These are phyloP conservation scores for Dermolepida albohirtum DNA, from an alignment of 2,888 invertebrate species.

Conservation along the genomic window DNA sequence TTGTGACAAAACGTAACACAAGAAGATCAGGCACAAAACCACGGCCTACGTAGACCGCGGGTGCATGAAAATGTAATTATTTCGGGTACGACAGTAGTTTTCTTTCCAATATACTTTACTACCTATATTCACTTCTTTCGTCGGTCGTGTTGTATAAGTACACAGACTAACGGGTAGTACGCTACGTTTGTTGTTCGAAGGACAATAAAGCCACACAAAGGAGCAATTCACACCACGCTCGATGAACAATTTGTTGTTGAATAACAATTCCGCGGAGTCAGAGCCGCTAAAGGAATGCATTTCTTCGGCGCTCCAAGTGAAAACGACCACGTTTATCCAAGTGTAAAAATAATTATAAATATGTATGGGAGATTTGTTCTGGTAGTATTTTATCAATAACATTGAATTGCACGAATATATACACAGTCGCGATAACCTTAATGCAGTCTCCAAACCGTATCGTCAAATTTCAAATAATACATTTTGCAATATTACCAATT, in stretches of 20 bases:
- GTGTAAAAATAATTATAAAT: constrained; percentile 26
- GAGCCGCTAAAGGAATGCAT: constrained; percentile 10
- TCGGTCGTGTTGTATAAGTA: constrained; percentile 3
- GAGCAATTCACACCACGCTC: constrained; percentile 18
- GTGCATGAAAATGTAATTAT: constrained; percentile 46
- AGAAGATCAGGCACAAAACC: constrained; percentile 16
- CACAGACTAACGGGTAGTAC: constrained; percentile 6
- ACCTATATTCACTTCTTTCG: background rate
- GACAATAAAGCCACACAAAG: constrained; percentile 37
- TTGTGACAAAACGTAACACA: constrained; percentile 46
- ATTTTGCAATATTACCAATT: too few species aligned
- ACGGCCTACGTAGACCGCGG: constrained; percentile 18
- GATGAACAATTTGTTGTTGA: constrained; percentile 27
- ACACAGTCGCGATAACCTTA: too few species aligned
- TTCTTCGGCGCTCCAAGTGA: constrained; percentile 3
- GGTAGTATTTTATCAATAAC: constrained; percentile 6
- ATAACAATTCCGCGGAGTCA: constrained; percentile 14
- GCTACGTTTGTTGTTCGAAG: constrained; percentile 20
- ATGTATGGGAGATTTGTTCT: background rate
- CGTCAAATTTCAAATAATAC: too few species aligned
- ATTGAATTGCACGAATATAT: background rate
- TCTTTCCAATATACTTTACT: constrained; percentile 18
- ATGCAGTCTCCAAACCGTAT: too few species aligned
- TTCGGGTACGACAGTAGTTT: constrained; percentile 45
- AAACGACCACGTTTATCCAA: constrained; percentile 15